Evolutionary conservation across 2,113 vertebrate genomes (phyloP).

Genomic region (Poicephalus meyeri): DNA sequence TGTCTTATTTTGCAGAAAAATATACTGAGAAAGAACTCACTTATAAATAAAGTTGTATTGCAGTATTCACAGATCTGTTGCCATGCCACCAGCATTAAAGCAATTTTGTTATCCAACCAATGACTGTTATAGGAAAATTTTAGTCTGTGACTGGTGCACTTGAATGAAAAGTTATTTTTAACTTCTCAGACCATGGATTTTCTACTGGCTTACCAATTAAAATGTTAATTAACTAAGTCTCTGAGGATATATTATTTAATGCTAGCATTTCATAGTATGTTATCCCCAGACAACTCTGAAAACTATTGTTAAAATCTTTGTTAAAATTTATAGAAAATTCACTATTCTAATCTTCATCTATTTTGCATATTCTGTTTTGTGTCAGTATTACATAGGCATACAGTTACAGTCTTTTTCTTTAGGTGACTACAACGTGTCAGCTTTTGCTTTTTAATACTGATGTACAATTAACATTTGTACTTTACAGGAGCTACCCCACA

Average conservation of each 20-base stretch:
- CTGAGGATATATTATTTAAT: background rate
- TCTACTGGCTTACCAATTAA: background rate
- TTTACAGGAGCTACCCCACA: background rate
- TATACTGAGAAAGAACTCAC: background rate
- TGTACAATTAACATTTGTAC: background rate
- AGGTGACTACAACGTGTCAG: background rate
- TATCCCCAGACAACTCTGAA: background rate
- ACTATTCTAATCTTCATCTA: background rate
- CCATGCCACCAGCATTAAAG: background rate
- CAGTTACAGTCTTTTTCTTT: background rate
- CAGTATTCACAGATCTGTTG: constrained; percentile 5
- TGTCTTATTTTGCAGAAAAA: background rate
- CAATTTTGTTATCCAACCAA: background rate
- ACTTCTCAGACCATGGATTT: background rate
- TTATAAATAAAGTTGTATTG: background rate
- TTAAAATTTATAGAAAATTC: background rate
- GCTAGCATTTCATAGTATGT: background rate
- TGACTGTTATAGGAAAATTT: background rate
- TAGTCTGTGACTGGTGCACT: background rate
- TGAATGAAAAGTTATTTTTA: background rate
- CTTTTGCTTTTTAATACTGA: background rate
- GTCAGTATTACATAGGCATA: background rate
- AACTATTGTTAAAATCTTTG: background rate
- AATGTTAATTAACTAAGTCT: background rate
- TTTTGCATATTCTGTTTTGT: background rate